These are phyloP conservation scores for Syngnathus rostellatus DNA, from an alignment of 2,797 vertebrate genomes.

Conservation along the genomic window DNA sequence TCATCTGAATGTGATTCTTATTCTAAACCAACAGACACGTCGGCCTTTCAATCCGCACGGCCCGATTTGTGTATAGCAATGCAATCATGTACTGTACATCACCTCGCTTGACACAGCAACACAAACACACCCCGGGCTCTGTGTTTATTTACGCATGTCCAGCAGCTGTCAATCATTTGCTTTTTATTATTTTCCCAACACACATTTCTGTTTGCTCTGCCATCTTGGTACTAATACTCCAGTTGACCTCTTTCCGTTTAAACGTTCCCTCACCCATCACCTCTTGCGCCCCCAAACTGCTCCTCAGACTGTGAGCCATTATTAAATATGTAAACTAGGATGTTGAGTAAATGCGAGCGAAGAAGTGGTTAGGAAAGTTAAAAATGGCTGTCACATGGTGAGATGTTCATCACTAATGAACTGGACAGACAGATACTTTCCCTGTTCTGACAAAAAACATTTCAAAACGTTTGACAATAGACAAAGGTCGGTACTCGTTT, in stretches of 20 bases:
- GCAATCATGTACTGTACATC: conserved; percentile 17
- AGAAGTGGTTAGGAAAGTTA: conserved; percentile 11
- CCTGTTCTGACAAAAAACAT: too few relatives aligned
- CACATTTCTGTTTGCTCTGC: conserved; percentile 35
- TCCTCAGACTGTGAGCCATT: conserved; percentile 13
- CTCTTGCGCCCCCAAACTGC: conserved; percentile 6
- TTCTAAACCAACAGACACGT: conserved; percentile 34
- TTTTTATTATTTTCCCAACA: conserved; percentile 20
- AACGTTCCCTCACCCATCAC: conserved; percentile 19
- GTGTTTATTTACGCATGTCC: conserved; percentile 48
- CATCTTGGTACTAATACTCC: conserved; percentile 38
- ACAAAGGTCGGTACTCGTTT: background rate
- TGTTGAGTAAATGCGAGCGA: conserved; percentile 12
- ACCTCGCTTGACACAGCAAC: conserved; percentile 12
- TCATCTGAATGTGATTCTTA: conserved; percentile 46
- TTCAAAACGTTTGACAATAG: background rate
- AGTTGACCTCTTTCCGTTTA: conserved; percentile 31
- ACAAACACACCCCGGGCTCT: conserved; percentile 27
- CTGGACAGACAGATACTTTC: background rate
- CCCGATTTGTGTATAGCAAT: conserved; percentile 8
- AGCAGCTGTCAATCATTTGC: conserved; percentile 55
- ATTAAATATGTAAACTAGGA: conserved; percentile 10
- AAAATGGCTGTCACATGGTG: conserved; percentile 14
- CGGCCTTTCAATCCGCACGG: background rate
- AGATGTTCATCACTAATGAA: conserved; percentile 6